phyloP scores from a whole-genome alignment of 2,888 invertebrate genomes.

The Scelioninae gen. 2 region DNA sequence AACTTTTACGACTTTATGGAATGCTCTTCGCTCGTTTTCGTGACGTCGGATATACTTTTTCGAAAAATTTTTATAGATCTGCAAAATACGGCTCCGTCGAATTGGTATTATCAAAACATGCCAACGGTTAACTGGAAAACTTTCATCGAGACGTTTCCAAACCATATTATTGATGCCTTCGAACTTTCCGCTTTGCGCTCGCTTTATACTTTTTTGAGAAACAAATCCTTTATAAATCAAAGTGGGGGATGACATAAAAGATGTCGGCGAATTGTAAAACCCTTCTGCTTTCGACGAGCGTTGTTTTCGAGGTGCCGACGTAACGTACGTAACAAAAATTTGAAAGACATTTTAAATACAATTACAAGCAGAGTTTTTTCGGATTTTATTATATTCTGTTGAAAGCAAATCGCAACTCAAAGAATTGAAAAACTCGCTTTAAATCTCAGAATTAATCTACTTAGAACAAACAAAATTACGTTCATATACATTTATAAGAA shows the following conservation, averaged over 20 bases:
- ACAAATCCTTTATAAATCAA: constrained; percentile 52
- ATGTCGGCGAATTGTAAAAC: constrained; percentile 41
- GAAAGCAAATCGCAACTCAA: too few species aligned
- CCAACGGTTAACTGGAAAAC: constrained; percentile 42
- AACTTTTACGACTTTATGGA: neutral
- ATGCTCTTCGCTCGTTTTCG: neutral
- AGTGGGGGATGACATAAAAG: constrained; percentile 33
- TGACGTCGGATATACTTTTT: neutral
- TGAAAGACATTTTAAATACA: too few species aligned
- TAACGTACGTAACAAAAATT: constrained; percentile 19
- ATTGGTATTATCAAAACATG: constrained; percentile 31
- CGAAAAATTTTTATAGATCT: constrained; percentile 9
- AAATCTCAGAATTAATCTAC: too few species aligned
- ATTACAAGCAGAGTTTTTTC: too few species aligned
- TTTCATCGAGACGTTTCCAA: constrained; percentile 28
- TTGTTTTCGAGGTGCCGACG: constrained; percentile 26
- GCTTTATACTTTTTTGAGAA: constrained; percentile 41
- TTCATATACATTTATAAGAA: too few species aligned
- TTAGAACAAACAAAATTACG: too few species aligned
- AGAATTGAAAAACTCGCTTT: too few species aligned
- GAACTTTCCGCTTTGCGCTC: constrained; percentile 42
- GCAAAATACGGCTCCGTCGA: constrained; percentile 1
- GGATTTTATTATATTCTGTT: too few species aligned
- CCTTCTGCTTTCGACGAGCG: constrained; percentile 20
- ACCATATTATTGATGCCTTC: constrained; percentile 48